These are phyloP conservation scores for Gobius niger DNA, from an alignment of 2,113 vertebrate species.

Conservation along the genomic window DNA sequence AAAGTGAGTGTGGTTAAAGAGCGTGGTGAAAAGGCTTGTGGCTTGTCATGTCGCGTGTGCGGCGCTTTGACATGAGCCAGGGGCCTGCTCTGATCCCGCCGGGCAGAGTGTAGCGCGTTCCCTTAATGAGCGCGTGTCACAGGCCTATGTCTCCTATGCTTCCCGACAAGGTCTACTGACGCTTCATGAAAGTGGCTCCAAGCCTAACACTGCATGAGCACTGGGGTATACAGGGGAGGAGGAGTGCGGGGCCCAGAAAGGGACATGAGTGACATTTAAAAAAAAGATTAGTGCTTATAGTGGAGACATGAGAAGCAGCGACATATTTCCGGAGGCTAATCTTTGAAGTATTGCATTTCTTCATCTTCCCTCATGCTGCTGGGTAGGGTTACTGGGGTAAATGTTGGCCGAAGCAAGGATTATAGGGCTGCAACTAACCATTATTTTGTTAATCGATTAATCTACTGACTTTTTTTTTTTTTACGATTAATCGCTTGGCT, in stretches of 20 bases:
- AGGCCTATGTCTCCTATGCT: conserved; percentile 13
- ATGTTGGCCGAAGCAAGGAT: neutral
- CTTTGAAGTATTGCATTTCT: neutral
- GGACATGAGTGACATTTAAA: too few species aligned
- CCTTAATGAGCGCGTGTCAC: conserved; percentile 42
- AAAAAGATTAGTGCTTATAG: neutral
- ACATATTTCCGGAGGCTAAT: neutral
- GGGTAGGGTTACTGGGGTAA: too few species aligned
- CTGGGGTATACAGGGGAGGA: conserved; percentile 2
- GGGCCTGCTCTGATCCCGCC: conserved; percentile 34
- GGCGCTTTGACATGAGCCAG: conserved; percentile 45
- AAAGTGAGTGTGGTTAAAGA: neutral
- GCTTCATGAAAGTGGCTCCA: neutral
- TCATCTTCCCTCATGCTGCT: neutral
- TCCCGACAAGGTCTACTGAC: conserved; percentile 16
- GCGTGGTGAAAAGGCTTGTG: neutral
- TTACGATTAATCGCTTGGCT: too few species aligned
- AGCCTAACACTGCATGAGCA: neutral
- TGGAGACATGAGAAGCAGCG: neutral
- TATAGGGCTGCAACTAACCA: too few species aligned
- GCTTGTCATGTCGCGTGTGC: conserved; percentile 27
- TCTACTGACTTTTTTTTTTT: too few species aligned
- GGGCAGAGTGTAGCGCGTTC: conserved; percentile 28
- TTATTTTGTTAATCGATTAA: too few species aligned
- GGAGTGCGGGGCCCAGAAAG: too few species aligned